Base-by-base conservation (phyloP, 2,797 vertebrate genomes). In the Anas capensis region DNA sequence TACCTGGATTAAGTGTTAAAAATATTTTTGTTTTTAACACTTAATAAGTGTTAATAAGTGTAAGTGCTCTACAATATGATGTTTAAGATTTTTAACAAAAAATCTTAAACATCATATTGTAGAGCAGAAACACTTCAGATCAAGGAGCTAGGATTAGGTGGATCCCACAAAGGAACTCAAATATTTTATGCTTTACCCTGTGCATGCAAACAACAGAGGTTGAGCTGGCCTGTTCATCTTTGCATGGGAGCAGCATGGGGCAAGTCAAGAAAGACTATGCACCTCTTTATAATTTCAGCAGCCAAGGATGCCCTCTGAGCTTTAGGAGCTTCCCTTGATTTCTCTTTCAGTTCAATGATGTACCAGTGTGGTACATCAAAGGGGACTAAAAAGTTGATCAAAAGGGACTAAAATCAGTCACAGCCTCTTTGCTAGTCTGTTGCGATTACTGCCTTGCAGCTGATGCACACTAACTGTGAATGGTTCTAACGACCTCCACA, bases 291-390 rank as follows among this genome's bases (percentile, higher is more conserved):
- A 68, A 56, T 6, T 57, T 8, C 42, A 26, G 11, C 11, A 51
- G 14, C 36, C 0, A 1, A 26, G 14, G 16, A 16, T 80, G 12
- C 13, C 38, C 14, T 31, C 29, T 14, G 33, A 21, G 15, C 11
- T 57, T 23, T 27, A 57, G n/a, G 24, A n/a, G 4, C 7, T 84
- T 44, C 75, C 31, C 31, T 42, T 13, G 51, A 38, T n/a, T 61
- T 78, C 15, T 78, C 7, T 33, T 78, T 57, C 29, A n/a, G 21
- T 42, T 23, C 38, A 33, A 5, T 0, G 2, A 29, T 8, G 61
- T 70, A 53, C 23, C 13, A 26, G 0, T 2, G 3, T n/a, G 13
- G 15, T 53, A 26, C 42, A 48, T 48, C 46, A 73, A 42, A 72
- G 29, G 10, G 9, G 11, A 42, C 36, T 54, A 36, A 53, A 68